Conservation (phyloP, 2,888 invertebrate genomes). For the Parthenolecanium corni region DNA sequence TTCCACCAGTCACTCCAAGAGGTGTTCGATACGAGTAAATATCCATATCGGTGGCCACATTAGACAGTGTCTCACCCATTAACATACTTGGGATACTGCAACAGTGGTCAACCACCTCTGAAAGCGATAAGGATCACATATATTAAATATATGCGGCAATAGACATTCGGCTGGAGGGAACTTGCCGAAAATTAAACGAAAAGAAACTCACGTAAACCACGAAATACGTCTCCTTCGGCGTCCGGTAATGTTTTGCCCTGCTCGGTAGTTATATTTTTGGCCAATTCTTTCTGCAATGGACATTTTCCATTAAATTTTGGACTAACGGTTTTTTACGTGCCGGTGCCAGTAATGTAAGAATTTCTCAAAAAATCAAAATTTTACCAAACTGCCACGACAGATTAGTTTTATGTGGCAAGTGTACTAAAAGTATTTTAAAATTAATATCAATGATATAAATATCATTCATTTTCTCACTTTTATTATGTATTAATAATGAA, state of each 20-base stretch:
- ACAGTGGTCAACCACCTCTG: constrained; percentile 94
- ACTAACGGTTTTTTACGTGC: too few relatives aligned
- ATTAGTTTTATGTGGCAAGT: too few relatives aligned
- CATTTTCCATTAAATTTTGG: too few relatives aligned
- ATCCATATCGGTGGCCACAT: constrained; percentile 93
- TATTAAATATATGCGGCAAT: background rate
- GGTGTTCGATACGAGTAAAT: constrained; percentile 84
- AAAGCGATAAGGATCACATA: background rate
- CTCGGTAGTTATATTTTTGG: constrained; percentile 83
- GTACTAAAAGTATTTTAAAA: too few relatives aligned
- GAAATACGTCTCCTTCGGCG: constrained; percentile 94
- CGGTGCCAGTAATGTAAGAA: too few relatives aligned
- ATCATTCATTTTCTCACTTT: too few relatives aligned
- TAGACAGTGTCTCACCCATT: constrained; percentile 75
- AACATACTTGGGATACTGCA: constrained; percentile 86
- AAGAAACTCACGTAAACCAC: constrained; percentile 79
- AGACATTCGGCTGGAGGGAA: too few relatives aligned
- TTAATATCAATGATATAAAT: too few relatives aligned
- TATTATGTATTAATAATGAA: too few relatives aligned
- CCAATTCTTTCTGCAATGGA: constrained; percentile 54
- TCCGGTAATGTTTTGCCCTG: constrained; percentile 95
- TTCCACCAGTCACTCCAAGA: constrained; percentile 85
- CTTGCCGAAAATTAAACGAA: background rate
- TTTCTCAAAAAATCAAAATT: too few relatives aligned
- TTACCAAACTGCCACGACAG: too few relatives aligned